Conservation (phyloP, 92 coral and sea anemone species). For the Epizoanthus scotinus region DNA sequence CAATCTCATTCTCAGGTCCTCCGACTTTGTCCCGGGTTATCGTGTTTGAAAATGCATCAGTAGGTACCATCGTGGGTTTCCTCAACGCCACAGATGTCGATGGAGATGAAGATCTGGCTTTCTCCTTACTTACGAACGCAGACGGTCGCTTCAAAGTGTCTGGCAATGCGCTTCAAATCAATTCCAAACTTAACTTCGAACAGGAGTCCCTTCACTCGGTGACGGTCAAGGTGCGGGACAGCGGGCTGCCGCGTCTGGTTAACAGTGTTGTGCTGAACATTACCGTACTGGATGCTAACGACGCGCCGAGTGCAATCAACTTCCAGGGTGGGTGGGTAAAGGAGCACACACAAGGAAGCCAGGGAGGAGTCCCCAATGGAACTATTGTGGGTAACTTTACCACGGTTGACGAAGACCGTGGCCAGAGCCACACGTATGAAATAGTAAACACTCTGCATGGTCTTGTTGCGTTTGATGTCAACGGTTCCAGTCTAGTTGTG, state of each 20-base stretch:
- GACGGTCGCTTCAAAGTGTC: constrained; percentile 54
- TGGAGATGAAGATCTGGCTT: constrained; percentile 50
- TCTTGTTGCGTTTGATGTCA: constrained; percentile 38
- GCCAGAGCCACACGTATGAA: constrained; percentile 57
- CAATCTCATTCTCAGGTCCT: constrained; percentile 37
- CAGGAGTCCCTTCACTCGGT: constrained; percentile 29
- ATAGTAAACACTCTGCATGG: constrained; percentile 26
- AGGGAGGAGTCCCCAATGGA: constrained; percentile 51
- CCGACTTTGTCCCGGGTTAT: constrained; percentile 37
- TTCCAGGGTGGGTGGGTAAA: constrained; percentile 49
- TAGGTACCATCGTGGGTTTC: constrained; percentile 54
- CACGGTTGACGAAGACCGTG: constrained; percentile 62
- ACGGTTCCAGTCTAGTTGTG: constrained; percentile 53
- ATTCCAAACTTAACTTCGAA: constrained; percentile 55
- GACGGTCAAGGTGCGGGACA: constrained; percentile 62
- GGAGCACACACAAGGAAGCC: constrained; percentile 39
- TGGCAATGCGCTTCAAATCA: constrained; percentile 39
- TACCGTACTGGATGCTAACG: constrained; percentile 62
- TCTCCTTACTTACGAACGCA: constrained; percentile 62
- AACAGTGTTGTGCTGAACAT: constrained; percentile 46
- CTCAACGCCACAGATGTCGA: constrained; percentile 62
- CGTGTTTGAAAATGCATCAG: constrained; percentile 60
- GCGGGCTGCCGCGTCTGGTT: constrained; percentile 58
- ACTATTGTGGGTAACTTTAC: constrained; percentile 61
- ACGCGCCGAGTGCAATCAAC: constrained; percentile 53